Evolutionary conservation across 2,797 vertebrate genomes (phyloP).

Genomic region (Chelmon rostratus): DNA sequence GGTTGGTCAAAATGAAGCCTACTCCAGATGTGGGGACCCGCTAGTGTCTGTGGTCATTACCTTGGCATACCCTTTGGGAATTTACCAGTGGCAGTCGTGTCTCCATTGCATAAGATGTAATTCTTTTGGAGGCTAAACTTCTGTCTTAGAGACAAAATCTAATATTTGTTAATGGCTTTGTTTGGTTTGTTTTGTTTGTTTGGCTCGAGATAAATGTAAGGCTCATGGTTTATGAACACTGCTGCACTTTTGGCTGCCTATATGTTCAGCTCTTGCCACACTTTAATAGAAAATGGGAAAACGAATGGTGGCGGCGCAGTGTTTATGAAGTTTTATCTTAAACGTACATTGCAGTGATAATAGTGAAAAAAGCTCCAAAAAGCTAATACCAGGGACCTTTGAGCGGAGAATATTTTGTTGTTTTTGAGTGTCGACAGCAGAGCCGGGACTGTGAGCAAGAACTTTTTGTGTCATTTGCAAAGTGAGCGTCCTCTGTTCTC

Average conservation of each 20-base stretch:
- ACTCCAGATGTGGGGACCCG: not conserved
- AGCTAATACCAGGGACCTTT: no score
- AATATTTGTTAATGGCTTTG: no score
- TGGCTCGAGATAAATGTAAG: not conserved
- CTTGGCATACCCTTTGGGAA: not conserved
- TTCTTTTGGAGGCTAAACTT: not conserved
- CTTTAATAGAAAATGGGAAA: not conserved
- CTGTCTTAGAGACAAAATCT: not conserved
- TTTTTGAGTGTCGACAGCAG: no score
- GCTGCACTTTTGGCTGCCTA: not conserved
- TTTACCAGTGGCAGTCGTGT: not conserved
- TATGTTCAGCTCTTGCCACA: not conserved
- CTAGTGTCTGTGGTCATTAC: not conserved
- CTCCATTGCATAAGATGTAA: not conserved
- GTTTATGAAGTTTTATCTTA: not conserved
- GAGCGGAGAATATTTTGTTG: not conserved
- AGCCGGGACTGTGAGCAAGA: not conserved
- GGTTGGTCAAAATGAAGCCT: not conserved
- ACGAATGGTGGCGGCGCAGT: not conserved
- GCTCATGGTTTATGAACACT: not conserved
- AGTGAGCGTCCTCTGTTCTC: not conserved
- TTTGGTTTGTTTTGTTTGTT: no score
- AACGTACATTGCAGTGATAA: not conserved
- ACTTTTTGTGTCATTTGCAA: not conserved
- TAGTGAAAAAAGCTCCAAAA: not conserved